Evolutionary conservation across 2,888 invertebrate species (phyloP).

Genomic region (Eupithecia dodoneata): DNA sequence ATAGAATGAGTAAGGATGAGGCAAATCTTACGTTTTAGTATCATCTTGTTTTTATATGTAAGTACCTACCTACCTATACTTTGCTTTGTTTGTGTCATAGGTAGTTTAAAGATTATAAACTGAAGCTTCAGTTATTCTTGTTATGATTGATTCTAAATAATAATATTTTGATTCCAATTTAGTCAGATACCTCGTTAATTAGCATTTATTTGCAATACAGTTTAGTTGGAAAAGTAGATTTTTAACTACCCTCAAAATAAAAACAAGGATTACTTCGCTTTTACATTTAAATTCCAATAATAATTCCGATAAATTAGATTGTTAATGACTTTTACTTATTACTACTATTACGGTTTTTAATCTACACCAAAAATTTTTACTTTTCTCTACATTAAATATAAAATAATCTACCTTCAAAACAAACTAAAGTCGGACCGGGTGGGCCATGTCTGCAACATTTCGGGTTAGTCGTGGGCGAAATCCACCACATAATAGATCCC

Average conservation of each 20-base stretch:
- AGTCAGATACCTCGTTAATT: no score
- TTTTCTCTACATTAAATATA: no score
- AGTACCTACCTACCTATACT: neutral
- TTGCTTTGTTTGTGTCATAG: neutral
- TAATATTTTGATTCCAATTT: neutral
- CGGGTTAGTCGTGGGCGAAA: no score
- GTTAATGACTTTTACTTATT: no score
- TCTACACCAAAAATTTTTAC: no score
- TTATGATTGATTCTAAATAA: neutral
- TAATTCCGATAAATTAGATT: no score
- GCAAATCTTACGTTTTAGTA: neutral
- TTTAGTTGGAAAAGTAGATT: neutral
- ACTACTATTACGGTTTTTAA: no score
- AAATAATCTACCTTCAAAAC: no score
- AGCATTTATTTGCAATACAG: neutral
- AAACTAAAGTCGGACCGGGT: no score
- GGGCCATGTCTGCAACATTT: no score
- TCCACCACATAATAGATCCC: no score
- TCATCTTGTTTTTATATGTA: neutral
- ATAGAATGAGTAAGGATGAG: neutral
- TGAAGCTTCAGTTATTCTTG: neutral
- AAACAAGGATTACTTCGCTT: neutral
- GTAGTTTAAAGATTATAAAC: neutral
- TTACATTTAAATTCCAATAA: no score
- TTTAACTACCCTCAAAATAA: neutral